Evolutionary conservation across 2,888 invertebrate genomes (phyloP), one percentile per base, ranked within the genome.

Genomic region (Melinopterus prodromus): DNA sequence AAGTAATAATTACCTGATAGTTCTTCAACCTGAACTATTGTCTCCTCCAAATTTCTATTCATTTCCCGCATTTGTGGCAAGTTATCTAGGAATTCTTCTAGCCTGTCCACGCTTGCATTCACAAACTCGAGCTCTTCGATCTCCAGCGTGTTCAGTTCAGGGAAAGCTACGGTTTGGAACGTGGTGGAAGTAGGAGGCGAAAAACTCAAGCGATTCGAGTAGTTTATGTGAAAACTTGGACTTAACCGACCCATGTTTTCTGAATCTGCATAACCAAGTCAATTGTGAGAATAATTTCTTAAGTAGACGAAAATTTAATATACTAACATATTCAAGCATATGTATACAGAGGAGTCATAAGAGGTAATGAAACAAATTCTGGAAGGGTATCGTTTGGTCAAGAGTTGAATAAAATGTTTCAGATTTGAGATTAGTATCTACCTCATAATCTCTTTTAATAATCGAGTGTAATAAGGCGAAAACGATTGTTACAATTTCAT

Each of bases 11-110:
- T 89, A 93, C 93, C 91, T 84, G 94, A 93, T 86, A 93, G 90
- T 86, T 91, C 91, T 86, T 96, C 95, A 9, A 95, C 94, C 87
- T 93, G 92, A 83, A 90, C 90, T 88, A 96, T 94, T 81, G 95
- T 89, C 80, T 94, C 93, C 86, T 95, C 95, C 0, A 96, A 91
- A 81, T 93, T 92, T 80, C 92, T 89, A 84, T 95, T 94, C 70
- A 95, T 90, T 85, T 95, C 93, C 78, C 92, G 90, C 0, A 95
- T 90, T 82, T 93, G 92, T 0, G 94, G 93, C 86, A 93, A 91
- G 82, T 92, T 93, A 86, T 94, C 93, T 71, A 96, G 89, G 81
- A 95, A 93, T 86, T 95, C 95, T 85, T 95, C 93, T 88, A 95
- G 92, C 83, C 92, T 91, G 84, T 95, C 95, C 0, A 92, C 91